phyloP scores from a whole-genome alignment of 1,140 invertebrate species.

The Drosophila mojavensis region DNA sequence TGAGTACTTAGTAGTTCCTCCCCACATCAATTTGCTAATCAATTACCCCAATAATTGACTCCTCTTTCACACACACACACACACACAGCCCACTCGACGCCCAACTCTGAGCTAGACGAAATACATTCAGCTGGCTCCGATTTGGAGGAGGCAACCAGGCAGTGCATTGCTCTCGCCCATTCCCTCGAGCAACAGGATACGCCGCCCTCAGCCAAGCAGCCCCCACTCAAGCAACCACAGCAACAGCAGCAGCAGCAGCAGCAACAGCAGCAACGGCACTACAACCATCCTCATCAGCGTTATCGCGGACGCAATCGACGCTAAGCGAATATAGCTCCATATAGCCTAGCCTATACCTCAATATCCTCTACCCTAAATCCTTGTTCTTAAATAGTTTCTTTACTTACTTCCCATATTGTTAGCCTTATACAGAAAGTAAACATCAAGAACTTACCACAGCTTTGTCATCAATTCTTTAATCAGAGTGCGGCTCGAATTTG shows the following conservation, averaged over 20 bases:
- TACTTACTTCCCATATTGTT: constrained; percentile 57
- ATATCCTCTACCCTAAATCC: constrained; percentile 5
- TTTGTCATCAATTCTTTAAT: constrained; percentile 15
- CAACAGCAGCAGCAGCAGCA: constrained; percentile 11
- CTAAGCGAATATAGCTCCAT: constrained; percentile 12
- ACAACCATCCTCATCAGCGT: constrained; percentile 60
- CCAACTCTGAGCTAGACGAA: constrained; percentile 41
- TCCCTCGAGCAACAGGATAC: constrained; percentile 10
- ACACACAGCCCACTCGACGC: constrained; percentile 56
- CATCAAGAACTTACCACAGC: constrained; percentile 26
- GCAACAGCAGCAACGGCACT: constrained; percentile 49
- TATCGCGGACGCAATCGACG: constrained; percentile 69
- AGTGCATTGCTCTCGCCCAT: constrained; percentile 8
- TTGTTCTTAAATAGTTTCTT: constrained; percentile 31
- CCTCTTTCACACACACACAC: background rate
- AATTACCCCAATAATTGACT: background rate
- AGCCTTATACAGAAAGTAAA: constrained; percentile 59
- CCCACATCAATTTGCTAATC: background rate
- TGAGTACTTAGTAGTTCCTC: constrained; percentile 20
- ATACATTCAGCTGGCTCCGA: constrained; percentile 17
- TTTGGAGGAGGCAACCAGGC: constrained; percentile 26
- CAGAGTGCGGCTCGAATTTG: constrained; percentile 54
- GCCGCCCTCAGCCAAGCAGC: background rate
- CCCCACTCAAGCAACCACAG: constrained; percentile 1
- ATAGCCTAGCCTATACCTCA: background rate